A percentile compares a stretch with the other conserved stretches of the same genome.
phyloP scores from a whole-genome alignment of 2,888 invertebrate species.

The Gastrophysa polygoni region DNA sequence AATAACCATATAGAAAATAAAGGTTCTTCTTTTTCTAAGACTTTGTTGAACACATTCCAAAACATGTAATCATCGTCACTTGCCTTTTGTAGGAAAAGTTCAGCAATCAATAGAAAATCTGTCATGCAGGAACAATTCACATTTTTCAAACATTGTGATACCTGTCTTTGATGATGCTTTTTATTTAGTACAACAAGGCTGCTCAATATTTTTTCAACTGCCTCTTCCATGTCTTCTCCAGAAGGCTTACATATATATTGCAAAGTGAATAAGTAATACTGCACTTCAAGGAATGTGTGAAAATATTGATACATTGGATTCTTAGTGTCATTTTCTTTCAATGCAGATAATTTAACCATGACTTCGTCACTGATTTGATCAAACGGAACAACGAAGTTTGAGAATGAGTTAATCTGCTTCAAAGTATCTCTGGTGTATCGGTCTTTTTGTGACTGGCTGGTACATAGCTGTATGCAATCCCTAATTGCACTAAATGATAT shows the following conservation, averaged over 20 bases:
- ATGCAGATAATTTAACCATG: conserved; percentile 34
- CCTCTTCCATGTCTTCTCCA: conserved; percentile 30
- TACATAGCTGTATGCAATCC: conserved; percentile 34
- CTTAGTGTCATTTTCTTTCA: conserved; percentile 28
- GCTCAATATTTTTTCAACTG: conserved; percentile 38
- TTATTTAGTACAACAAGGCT: conserved; percentile 45
- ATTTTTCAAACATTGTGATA: not conserved
- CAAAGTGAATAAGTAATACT: conserved; percentile 39
- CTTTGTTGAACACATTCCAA: conserved; percentile 50
- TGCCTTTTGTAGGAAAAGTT: conserved; percentile 41
- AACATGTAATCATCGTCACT: conserved; percentile 38
- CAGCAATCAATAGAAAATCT: conserved; percentile 48
- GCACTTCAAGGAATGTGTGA: conserved; percentile 44
- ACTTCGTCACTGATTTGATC: conserved; percentile 37
- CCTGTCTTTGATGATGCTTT: conserved; percentile 35
- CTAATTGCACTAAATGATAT: conserved; percentile 37
- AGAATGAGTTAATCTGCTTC: conserved; percentile 31
- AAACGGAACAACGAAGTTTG: conserved; percentile 29
- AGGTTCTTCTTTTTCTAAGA: conserved; percentile 42
- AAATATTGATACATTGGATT: conserved; percentile 45
- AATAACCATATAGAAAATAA: conserved; percentile 47
- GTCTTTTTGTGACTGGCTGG: conserved; percentile 26
- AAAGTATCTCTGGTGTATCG: conserved; percentile 28
- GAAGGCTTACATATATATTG: conserved; percentile 33
- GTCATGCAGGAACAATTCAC: conserved; percentile 48